phyloP scores from a whole-genome alignment of 2,888 invertebrate genomes.

The Habrosyne pyritoides region DNA sequence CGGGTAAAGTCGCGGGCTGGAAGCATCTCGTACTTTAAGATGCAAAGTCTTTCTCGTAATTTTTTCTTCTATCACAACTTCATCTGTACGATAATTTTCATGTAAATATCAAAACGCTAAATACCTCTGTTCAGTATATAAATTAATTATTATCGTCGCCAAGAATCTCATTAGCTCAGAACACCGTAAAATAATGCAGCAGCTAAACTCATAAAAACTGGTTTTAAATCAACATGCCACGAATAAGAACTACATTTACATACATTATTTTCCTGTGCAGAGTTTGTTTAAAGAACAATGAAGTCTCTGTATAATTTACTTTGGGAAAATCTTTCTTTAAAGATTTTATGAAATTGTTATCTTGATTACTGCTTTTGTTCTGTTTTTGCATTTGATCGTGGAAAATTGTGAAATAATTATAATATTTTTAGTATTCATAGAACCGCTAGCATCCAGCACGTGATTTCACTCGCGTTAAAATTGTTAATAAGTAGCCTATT shows the following conservation, averaged over 20 bases:
- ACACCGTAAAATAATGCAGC: slow-evolving; percentile 29
- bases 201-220: slow-evolving; percentile 29
- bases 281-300: slow-evolving; percentile 25
- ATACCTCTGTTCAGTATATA: slow-evolving; percentile 4
- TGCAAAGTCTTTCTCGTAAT: background rate
- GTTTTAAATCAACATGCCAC: slow-evolving; percentile 32
- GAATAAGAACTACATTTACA: slow-evolving; percentile 36
- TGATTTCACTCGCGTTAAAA: too few relatives aligned
- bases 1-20: too few relatives aligned
- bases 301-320: slow-evolving; percentile 13
- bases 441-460: too few relatives aligned
- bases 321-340: background rate
- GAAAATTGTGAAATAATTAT: too few relatives aligned
- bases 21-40: too few relatives aligned
- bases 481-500: too few relatives aligned
- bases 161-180: slow-evolving; percentile 29
- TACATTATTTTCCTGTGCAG: slow-evolving; percentile 25
- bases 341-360: background rate
- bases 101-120: background rate
- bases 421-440: too few relatives aligned
- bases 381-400: background rate
- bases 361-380: background rate
- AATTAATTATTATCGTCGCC: slow-evolving; percentile 17
- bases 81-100: background rate
- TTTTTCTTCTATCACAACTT: background rate